A percentile compares a stretch with the other conserved stretches of the same genome.
Evolutionary conservation across 2,797 vertebrate genomes (phyloP).

Genomic region (Balearica regulorum): DNA sequence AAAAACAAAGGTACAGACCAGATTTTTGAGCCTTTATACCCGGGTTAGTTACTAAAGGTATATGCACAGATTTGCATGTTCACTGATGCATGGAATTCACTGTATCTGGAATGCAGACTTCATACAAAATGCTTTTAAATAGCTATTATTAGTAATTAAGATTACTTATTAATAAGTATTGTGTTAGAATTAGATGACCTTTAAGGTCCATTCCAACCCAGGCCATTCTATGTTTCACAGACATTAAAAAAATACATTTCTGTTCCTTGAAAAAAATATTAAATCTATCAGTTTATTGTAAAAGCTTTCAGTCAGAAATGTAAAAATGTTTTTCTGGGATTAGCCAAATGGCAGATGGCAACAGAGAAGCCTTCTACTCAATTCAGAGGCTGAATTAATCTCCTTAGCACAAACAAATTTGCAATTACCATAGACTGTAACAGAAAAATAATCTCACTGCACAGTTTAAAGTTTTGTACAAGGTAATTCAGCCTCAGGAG

Average conservation of each 20-base stretch:
- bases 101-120: background rate
- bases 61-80: background rate
- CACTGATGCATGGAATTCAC: background rate
- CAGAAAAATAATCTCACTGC: background rate
- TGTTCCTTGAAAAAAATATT: background rate
- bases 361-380: background rate
- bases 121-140: background rate
- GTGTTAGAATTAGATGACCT: no score
- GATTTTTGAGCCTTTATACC: background rate
- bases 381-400: constrained; percentile 15
- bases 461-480: background rate
- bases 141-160: background rate
- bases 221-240: background rate
- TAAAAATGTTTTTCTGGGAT: constrained; percentile 2
- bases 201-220: no score
- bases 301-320: background rate
- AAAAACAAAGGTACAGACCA: background rate
- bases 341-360: constrained; percentile 13
- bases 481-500: background rate
- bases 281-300: background rate
- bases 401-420: background rate
- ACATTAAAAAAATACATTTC: background rate
- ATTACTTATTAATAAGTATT: background rate
- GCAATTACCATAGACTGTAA: background rate
- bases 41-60: background rate